These are phyloP conservation scores for Erythrolamprus reginae DNA, from an alignment of 2,113 vertebrate species.

Conservation along the genomic window DNA sequence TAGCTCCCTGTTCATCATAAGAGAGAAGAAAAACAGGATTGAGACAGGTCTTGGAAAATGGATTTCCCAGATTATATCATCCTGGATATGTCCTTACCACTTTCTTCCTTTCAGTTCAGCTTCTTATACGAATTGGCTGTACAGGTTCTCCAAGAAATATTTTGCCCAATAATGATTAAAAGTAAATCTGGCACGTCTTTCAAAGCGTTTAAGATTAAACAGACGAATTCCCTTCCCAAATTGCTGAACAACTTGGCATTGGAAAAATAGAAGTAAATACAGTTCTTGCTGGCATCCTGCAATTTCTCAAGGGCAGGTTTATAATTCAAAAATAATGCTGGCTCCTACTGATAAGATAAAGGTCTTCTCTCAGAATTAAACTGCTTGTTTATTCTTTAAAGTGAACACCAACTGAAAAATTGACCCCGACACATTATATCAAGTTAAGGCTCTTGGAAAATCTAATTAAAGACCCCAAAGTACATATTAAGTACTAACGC, in stretches of 20 bases:
- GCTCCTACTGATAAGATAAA: neutral
- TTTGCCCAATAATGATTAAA: slow-evolving; percentile 3
- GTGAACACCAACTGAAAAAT: neutral
- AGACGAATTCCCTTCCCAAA: neutral
- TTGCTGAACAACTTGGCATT: neutral
- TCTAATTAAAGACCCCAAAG: neutral
- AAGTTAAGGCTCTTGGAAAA: neutral
- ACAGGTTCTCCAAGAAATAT: neutral
- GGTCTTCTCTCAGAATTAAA: neutral
- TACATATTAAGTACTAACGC: neutral
- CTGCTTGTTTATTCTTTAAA: neutral
- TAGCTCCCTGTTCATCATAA: too few relatives aligned
- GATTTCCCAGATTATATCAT: too few relatives aligned
- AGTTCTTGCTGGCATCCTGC: neutral
- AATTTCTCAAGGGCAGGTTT: neutral
- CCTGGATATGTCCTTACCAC: too few relatives aligned
- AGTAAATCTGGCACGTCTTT: neutral
- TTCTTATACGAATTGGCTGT: neutral
- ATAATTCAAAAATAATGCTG: neutral
- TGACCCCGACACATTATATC: neutral
- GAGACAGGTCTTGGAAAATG: too few relatives aligned
- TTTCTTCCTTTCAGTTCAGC: neutral
- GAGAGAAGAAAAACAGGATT: too few relatives aligned
- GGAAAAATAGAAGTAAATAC: neutral
- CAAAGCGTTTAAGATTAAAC: neutral